Evolutionary conservation across 1,140 invertebrate genomes (phyloP).

Genomic region (Drosophila biarmipes): DNA sequence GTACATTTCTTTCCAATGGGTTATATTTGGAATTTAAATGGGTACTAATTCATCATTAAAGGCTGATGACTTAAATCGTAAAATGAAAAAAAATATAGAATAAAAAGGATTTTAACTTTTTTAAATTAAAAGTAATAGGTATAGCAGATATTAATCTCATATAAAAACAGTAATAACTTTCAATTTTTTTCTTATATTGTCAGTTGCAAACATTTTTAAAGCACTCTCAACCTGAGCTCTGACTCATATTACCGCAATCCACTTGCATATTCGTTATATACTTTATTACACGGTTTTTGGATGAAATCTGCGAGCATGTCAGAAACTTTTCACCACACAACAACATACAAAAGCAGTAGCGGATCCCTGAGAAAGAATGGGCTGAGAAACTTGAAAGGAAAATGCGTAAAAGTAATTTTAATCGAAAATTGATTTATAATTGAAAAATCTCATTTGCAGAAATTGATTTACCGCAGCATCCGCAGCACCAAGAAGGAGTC

Average conservation of each 20-base stretch:
- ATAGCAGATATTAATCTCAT: no score
- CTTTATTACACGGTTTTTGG: neutral
- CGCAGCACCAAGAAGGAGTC: conserved; percentile 53
- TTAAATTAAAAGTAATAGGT: no score
- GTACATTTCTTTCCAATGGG: neutral
- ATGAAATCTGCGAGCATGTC: conserved; percentile 19
- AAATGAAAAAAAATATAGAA: no score
- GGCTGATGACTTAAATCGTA: no score
- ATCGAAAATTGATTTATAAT: conserved; percentile 85
- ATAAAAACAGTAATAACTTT: no score
- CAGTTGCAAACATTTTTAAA: neutral
- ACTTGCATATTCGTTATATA: neutral
- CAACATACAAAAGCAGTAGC: conserved; percentile 22
- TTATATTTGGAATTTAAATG: neutral
- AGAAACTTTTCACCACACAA: conserved; percentile 54
- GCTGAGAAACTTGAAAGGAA: conserved; percentile 53
- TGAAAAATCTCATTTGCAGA: conserved; percentile 84
- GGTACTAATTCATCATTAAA: no score
- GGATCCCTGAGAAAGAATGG: neutral
- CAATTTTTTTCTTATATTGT: no score
- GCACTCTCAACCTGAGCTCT: neutral
- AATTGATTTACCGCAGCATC: conserved; percentile 84
- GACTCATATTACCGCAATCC: neutral
- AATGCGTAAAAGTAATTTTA: conserved; percentile 83
- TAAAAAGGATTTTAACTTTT: no score